Percentiles rank a stretch among this genome's conserved stretches.
Conservation (phyloP, 2,797 vertebrate species). For the Oreortyx pictus region DNA sequence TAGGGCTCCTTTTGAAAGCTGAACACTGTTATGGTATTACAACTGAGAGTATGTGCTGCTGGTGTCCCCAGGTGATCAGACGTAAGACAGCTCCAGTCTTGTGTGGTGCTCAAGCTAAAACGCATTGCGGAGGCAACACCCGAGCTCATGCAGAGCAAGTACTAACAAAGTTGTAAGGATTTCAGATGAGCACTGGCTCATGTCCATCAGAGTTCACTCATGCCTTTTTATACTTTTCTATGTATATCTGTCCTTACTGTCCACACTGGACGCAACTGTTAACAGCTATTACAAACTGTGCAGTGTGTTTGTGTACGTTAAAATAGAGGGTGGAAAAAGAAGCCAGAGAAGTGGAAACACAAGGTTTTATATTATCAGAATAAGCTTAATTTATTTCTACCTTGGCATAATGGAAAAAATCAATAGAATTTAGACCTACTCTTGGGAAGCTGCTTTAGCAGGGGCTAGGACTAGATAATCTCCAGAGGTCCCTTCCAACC, state of each 20-base stretch:
- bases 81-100: not conserved
- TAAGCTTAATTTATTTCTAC: not conserved
- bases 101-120: not conserved
- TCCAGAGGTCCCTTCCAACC: too few species aligned
- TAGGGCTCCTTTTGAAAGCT: not conserved
- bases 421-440: not conserved
- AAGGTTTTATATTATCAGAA: constrained; percentile 10
- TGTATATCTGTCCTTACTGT: not conserved
- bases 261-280: not conserved
- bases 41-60: not conserved
- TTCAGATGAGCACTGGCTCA: not conserved
- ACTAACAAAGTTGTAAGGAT: not conserved
- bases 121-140: not conserved
- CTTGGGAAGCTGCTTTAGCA: too few species aligned
- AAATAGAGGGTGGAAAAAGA: constrained; percentile 32
- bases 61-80: not conserved
- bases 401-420: not conserved
- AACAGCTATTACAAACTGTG: not conserved
- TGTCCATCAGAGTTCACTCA: not conserved
- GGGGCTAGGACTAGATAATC: too few species aligned
- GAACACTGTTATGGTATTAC: not conserved
- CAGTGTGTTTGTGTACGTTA: not conserved
- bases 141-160: not conserved
- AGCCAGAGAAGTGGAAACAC: constrained; percentile 38
- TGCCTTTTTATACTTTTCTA: not conserved